Conservation (phyloP, 2,797 vertebrate genomes). For the Acomys russatus region DNA sequence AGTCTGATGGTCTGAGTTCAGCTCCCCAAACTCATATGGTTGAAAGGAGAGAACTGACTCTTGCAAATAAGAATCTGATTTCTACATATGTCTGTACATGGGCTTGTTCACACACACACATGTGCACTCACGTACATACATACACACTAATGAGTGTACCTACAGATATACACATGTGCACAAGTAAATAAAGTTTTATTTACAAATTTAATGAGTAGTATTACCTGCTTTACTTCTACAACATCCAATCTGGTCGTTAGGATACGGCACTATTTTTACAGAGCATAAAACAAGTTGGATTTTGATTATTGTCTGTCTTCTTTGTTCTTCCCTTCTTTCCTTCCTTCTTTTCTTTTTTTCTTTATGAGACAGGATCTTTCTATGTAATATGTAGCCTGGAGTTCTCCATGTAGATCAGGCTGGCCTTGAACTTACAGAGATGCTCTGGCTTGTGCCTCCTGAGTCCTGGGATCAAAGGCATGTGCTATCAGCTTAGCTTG, state of each 20-base stretch:
- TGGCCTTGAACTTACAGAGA: neutral
- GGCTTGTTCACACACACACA: neutral
- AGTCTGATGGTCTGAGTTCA: neutral
- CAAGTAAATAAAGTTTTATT: neutral
- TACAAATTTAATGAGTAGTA: neutral
- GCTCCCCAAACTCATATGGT: neutral
- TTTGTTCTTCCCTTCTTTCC: neutral
- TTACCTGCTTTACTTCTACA: neutral
- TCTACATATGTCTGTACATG: neutral
- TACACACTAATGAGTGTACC: neutral
- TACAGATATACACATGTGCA: neutral
- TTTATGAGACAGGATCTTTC: neutral
- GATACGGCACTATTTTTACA: neutral
- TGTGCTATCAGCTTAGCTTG: neutral
- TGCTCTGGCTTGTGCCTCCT: neutral
- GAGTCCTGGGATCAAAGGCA: neutral
- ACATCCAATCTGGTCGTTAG: slow-evolving; percentile 8
- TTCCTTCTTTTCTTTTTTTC: neutral
- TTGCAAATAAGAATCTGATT: neutral
- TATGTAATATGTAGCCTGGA: neutral
- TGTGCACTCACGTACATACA: neutral
- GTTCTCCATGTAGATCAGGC: neutral
- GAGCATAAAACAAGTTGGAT: slow-evolving; percentile 2
- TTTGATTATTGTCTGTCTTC: slow-evolving; percentile 17
- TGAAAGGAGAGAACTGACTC: neutral